Evolutionary conservation across 2,113 vertebrate species (phyloP).

Genomic region (Thunnus thynnus): DNA sequence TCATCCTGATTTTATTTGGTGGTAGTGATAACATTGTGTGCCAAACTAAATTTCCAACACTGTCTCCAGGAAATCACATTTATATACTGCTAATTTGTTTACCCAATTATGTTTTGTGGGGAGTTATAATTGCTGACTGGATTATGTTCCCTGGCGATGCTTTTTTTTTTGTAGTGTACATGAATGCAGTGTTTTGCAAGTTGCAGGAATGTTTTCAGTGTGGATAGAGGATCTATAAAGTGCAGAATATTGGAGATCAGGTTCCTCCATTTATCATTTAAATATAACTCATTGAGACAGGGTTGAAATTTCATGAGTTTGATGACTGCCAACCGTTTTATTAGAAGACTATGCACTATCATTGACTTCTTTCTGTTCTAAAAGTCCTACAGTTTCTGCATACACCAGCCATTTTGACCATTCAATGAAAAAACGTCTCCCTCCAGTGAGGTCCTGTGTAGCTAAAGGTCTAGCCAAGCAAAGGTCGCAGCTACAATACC

Average conservation of each 20-base stretch:
- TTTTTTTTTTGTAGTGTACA: slow-evolving; percentile 6
- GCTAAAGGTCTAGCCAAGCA: slow-evolving; percentile 7
- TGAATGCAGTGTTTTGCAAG: too few species aligned
- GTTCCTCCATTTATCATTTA: too few species aligned
- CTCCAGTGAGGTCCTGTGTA: slow-evolving; percentile 10
- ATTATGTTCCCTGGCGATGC: slow-evolving; percentile 5
- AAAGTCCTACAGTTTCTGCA: background rate
- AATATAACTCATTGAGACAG: too few species aligned
- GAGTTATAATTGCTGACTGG: slow-evolving; percentile 21
- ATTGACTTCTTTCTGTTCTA: background rate
- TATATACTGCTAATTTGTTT: slow-evolving; percentile 25
- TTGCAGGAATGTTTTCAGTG: too few species aligned
- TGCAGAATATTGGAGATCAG: too few species aligned
- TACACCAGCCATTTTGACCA: background rate
- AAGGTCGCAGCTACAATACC: too few species aligned
- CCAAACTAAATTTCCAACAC: background rate
- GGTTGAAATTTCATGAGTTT: too few species aligned
- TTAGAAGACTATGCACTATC: too few species aligned
- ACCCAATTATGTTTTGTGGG: slow-evolving; percentile 15
- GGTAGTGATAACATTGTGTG: background rate
- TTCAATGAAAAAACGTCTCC: background rate
- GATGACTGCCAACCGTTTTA: too few species aligned
- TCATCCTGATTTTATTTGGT: slow-evolving; percentile 21
- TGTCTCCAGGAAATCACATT: slow-evolving; percentile 18
- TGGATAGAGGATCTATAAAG: too few species aligned